Conservation (phyloP, 2,113 vertebrate species). For the Vulpes lagopus region DNA sequence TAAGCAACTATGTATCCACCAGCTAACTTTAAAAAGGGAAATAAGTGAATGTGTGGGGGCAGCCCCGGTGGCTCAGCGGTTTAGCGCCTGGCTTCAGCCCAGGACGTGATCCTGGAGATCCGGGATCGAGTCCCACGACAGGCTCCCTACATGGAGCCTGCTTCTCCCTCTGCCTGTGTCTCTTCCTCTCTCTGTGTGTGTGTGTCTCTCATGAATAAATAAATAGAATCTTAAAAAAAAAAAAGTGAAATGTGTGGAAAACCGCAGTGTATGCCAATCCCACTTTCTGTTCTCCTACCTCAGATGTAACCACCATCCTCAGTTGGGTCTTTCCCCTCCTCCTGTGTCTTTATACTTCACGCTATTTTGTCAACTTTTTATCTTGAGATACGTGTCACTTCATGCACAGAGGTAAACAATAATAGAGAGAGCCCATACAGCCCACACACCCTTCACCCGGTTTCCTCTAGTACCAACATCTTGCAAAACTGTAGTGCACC, state of each 20-base stretch:
- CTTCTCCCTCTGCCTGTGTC: too few species aligned
- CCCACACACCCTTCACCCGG: not conserved
- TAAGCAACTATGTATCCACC: not conserved
- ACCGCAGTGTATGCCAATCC: not conserved
- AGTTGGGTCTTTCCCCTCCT: not conserved
- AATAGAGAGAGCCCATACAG: not conserved
- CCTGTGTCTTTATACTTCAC: not conserved
- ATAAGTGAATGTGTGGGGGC: not conserved
- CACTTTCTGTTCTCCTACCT: not conserved
- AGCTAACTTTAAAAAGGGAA: not conserved
- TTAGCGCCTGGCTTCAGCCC: too few species aligned
- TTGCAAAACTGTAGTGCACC: not conserved
- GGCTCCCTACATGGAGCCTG: too few species aligned
- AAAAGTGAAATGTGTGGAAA: not conserved
- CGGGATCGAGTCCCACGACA: too few species aligned
- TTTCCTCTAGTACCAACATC: not conserved
- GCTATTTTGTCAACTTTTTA: not conserved
- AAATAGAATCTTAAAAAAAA: too few species aligned
- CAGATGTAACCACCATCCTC: not conserved
- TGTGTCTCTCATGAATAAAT: too few species aligned
- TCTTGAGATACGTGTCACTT: not conserved
- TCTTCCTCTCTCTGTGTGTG: too few species aligned
- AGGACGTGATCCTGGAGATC: too few species aligned
- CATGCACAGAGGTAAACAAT: not conserved
- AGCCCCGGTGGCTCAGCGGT: too few species aligned